Base-by-base conservation (phyloP, 2,113 vertebrate genomes). In the Oreochromis spilurus region DNA sequence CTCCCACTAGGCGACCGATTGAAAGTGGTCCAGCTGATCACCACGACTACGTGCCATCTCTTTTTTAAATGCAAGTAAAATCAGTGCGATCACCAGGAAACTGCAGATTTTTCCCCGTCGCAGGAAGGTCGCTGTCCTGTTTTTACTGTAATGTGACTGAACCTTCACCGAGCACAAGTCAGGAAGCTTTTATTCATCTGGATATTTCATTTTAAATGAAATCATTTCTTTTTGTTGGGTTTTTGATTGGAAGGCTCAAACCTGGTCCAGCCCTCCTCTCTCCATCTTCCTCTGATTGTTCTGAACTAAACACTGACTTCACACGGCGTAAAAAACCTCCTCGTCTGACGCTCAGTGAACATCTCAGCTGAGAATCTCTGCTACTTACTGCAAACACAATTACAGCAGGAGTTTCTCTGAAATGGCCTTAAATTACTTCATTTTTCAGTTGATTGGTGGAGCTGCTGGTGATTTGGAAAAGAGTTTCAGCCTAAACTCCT, bases 401-500 rank as follows among this genome's bases (percentile, higher is more conserved):
- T 19, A 58, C 79, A 45, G 54, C 54, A 48, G 67, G 40, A 11
- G 9, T 48, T 45, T 21, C 57, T 62, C 57, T 82, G 19, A 48
- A 48, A 31, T 31, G 21, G 79, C 79, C 43, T 58, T 45, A 81
- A 81, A 60, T 45, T 29, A 34, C 79, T 81, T 31, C 26, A 62
- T 62, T 81, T 60, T 45, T 60, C 80, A 50, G 57, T 31, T 82
- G 80, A 65, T 82, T 82, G 80, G 57, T 50, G 43, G 57, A 81
- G 55, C 79, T 81, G 55, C 79, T 60, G 55, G 55, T 81, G 79
- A 62, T 81, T 48, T 62, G 55, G 16, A 81, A 19, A 81, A 54
- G 40, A 48, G 79, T 81, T 92, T 80, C 34, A 91, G 52, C 78
- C 26, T 34, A 36, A 50, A 62, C 40, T 86, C 90, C 84, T 86